These are phyloP conservation scores for Prionailurus viverrinus DNA, from an alignment of 2,113 vertebrate genomes.

Conservation along the genomic window DNA sequence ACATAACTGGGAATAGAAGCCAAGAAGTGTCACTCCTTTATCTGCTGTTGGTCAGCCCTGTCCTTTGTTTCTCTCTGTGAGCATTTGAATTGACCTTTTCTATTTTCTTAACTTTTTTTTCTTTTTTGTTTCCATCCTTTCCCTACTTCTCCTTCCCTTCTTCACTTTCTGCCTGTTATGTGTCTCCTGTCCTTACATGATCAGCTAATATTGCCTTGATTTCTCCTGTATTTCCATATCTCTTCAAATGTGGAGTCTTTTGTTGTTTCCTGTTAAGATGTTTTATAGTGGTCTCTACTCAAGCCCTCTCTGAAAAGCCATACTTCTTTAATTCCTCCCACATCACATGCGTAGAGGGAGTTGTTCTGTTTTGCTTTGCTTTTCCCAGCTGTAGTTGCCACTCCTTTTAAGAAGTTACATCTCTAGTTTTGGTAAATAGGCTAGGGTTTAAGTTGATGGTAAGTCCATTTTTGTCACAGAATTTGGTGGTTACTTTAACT, in stretches of 20 bases:
- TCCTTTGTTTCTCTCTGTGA: conserved; percentile 71
- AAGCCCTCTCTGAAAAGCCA: background rate
- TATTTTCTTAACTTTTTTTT: conserved; percentile 56
- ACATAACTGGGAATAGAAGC: conserved; percentile 59
- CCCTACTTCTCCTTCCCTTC: conserved; percentile 56
- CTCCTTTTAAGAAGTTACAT: conserved; percentile 39
- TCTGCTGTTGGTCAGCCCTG: conserved; percentile 43
- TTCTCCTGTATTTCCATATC: background rate
- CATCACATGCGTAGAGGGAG: background rate
- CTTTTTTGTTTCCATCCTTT: background rate
- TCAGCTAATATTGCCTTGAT: background rate
- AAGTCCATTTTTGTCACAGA: conserved; percentile 32
- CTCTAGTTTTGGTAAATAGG: conserved; percentile 34
- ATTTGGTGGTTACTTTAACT: conserved; percentile 12
- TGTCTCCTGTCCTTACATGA: background rate
- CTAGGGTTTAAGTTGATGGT: conserved; percentile 25
- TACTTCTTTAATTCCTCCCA: background rate
- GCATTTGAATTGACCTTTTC: background rate
- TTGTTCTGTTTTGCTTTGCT: background rate
- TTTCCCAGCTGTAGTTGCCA: background rate
- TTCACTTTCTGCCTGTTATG: background rate
- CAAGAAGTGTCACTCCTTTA: background rate
- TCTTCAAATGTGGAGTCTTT: background rate
- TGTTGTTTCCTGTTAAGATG: background rate
- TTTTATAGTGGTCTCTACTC: background rate